phyloP scores from a whole-genome alignment of 2,888 invertebrate species.

The Subacronicta megacephala region DNA sequence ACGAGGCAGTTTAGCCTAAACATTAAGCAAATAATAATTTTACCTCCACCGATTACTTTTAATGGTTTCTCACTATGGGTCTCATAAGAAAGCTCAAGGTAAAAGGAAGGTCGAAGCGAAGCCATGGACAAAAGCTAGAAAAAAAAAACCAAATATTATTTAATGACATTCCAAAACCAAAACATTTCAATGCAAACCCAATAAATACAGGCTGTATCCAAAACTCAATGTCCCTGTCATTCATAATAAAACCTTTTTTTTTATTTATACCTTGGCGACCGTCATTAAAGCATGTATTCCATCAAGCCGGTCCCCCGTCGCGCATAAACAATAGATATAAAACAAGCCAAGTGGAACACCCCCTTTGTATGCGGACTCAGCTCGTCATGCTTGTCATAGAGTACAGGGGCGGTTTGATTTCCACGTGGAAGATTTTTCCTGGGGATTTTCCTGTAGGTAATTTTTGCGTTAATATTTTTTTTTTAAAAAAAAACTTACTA shows the following conservation, averaged over 20 bases:
- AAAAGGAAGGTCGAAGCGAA: too few relatives aligned
- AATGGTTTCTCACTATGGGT: too few relatives aligned
- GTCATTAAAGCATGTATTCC: conserved; percentile 71
- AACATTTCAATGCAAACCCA: conserved; percentile 15
- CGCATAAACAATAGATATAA: conserved; percentile 87
- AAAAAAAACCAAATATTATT: too few relatives aligned
- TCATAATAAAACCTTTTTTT: conserved; percentile 59
- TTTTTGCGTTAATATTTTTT: background rate
- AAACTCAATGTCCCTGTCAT: conserved; percentile 49
- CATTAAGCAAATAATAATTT: too few relatives aligned
- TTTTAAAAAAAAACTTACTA: too few relatives aligned
- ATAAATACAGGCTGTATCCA: conserved; percentile 38
- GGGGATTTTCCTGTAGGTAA: conserved; percentile 43
- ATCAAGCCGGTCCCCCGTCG: conserved; percentile 74
- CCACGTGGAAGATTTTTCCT: conserved; percentile 37
- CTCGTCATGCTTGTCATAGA: conserved; percentile 76
- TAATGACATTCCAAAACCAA: background rate
- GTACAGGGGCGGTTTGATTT: conserved; percentile 70
- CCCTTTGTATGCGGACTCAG: conserved; percentile 83
- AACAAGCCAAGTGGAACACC: conserved; percentile 87
- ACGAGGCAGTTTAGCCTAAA: too few relatives aligned
- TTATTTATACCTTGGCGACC: conserved; percentile 57
- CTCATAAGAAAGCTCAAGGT: too few relatives aligned
- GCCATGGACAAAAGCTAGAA: too few relatives aligned
- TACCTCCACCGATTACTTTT: too few relatives aligned